Conservation (phyloP, 2,888 invertebrate species). For the Dexiosoma caninum region DNA sequence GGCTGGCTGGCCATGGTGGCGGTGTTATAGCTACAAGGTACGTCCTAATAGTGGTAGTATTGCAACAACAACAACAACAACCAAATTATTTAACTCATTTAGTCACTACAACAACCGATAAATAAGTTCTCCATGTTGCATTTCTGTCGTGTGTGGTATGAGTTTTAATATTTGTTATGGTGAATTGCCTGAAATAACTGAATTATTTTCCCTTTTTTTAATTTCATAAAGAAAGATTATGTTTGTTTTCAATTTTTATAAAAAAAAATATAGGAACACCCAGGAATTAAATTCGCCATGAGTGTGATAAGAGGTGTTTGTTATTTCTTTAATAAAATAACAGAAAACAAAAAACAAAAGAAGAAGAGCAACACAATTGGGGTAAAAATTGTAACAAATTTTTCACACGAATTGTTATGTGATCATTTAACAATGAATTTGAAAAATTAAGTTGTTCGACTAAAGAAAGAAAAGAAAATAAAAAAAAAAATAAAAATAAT, state of each 20-base stretch:
- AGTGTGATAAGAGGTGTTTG: conserved; percentile 28
- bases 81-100: conserved; percentile 49
- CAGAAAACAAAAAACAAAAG: background rate
- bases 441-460: conserved; percentile 14
- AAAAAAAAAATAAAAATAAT: background rate
- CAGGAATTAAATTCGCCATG: conserved; percentile 52
- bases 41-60: background rate
- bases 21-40: too few relatives aligned
- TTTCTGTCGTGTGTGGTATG: conserved; percentile 2
- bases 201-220: conserved; percentile 1
- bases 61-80: background rate
- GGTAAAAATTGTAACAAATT: conserved; percentile 43
- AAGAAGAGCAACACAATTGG: conserved; percentile 8
- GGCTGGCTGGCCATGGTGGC: background rate
- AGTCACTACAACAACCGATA: conserved; percentile 8
- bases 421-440: conserved; percentile 39
- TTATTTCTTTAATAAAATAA: conserved; percentile 21
- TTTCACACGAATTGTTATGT: conserved; percentile 30
- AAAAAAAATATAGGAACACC: conserved; percentile 47
- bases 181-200: conserved; percentile 23
- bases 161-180: conserved; percentile 27
- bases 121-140: background rate
- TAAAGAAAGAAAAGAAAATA: background rate
- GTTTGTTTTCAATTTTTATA: conserved; percentile 22
- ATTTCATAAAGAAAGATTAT: conserved; percentile 5